phyloP scores from a whole-genome alignment of 2,797 vertebrate genomes.

The Melanogrammus aeglefinus region DNA sequence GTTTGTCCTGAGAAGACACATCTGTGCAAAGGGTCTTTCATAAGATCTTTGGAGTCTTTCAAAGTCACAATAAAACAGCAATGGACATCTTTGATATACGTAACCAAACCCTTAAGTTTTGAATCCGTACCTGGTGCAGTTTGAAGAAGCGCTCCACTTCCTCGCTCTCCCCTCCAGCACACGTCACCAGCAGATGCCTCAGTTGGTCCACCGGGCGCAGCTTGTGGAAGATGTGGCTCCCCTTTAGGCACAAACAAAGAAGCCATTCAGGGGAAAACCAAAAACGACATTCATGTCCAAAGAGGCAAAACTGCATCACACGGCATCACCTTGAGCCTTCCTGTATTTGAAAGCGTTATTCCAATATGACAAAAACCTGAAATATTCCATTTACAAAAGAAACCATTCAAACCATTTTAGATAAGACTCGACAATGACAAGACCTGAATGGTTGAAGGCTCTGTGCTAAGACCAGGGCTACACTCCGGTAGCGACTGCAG shows the following conservation, averaged over 20 bases:
- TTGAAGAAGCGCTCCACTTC: conserved; percentile 97
- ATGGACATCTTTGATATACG: background rate
- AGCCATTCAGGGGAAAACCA: background rate
- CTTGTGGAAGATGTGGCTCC: conserved; percentile 96
- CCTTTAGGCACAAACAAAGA: conserved; percentile 67
- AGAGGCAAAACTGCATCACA: background rate
- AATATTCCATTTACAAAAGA: no score
- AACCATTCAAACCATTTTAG: no score
- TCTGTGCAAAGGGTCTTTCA: no score
- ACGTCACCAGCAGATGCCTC: conserved; percentile 90
- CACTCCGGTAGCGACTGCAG: background rate
- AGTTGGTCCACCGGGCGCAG: conserved; percentile 94
- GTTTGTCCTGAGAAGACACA: no score
- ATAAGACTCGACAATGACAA: background rate
- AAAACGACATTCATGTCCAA: background rate
- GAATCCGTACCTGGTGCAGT: conserved; percentile 82
- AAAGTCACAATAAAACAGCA: background rate
- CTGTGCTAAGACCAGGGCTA: no score
- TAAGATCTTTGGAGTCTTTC: no score
- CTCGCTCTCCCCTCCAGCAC: conserved; percentile 89
- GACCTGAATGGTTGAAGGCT: no score
- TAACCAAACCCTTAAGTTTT: background rate
- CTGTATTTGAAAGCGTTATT: background rate
- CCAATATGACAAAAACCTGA: no score
- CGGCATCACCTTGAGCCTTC: background rate